A percentile compares a stretch with the other conserved stretches of the same genome.
Conservation (phyloP, 2,113 vertebrate genomes). For the Chamaetylas fuelleborni region DNA sequence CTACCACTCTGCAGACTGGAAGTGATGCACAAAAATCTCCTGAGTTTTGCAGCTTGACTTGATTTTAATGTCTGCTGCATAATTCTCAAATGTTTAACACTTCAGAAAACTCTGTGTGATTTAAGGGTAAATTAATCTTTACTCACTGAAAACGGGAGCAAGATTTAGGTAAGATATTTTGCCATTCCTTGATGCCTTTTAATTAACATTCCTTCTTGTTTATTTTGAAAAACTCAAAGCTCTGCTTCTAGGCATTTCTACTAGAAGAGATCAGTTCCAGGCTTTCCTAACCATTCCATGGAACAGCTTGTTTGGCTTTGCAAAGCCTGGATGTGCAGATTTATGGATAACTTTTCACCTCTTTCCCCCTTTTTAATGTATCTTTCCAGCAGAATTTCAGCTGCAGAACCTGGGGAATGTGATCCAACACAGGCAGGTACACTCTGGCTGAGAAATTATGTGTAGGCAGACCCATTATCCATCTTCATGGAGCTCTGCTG, state of each 20-base stretch:
- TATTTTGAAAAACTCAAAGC: neutral
- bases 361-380: neutral
- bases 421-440: neutral
- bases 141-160: neutral
- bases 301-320: neutral
- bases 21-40: neutral
- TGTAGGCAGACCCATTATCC: neutral
- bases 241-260: neutral
- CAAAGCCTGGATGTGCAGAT: neutral
- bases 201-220: neutral
- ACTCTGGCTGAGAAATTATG: neutral
- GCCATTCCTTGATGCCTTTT: neutral
- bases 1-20: neutral
- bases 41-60: neutral
- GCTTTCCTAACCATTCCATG: neutral
- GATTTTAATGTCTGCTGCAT: neutral
- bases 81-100: neutral
- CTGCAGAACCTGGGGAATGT: neutral
- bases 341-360: neutral
- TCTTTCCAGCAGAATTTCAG: neutral
- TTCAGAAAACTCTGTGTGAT: neutral
- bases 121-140: neutral
- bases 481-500: neutral
- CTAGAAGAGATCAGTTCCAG: neutral
- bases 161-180: neutral